Conservation (phyloP, 2,113 vertebrate species). For the Burhinus oedicnemus region DNA sequence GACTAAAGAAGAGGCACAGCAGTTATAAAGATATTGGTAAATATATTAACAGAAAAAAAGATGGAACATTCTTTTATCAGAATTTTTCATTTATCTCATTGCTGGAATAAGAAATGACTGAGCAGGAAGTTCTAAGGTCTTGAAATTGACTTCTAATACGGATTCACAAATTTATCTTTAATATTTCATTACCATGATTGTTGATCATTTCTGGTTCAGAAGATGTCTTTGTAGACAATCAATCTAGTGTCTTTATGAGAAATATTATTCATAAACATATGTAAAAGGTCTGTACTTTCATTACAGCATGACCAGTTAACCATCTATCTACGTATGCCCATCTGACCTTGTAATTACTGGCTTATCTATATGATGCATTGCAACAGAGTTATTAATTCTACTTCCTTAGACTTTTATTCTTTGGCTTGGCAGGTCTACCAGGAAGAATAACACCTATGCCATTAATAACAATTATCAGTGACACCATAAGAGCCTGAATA, state of each 20-base stretch:
- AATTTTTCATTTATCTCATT: conserved; percentile 44
- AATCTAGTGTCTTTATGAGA: conserved; percentile 66
- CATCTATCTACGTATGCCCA: conserved; percentile 61
- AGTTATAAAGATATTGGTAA: conserved; percentile 39
- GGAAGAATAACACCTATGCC: conserved; percentile 12
- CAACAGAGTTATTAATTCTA: conserved; percentile 69
- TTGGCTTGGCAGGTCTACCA: conserved; percentile 40
- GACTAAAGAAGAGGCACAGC: background rate
- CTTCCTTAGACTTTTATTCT: conserved; percentile 66
- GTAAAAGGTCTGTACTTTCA: conserved; percentile 69
- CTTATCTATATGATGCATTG: conserved; percentile 63
- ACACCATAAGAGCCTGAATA: background rate
- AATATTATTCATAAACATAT: conserved; percentile 72
- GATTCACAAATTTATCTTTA: conserved; percentile 70
- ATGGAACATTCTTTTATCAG: background rate
- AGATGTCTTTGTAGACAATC: conserved; percentile 64
- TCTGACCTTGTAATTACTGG: conserved; percentile 76
- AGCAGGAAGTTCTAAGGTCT: conserved; percentile 44
- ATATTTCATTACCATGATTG: conserved; percentile 71
- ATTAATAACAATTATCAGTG: conserved; percentile 72
- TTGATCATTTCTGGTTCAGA: conserved; percentile 64
- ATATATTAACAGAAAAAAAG: background rate
- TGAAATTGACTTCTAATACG: conserved; percentile 62
- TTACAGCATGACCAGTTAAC: conserved; percentile 67
- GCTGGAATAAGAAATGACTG: conserved; percentile 55